Base-by-base conservation (phyloP, 1,140 invertebrate genomes). In the Bombus picipes region DNA sequence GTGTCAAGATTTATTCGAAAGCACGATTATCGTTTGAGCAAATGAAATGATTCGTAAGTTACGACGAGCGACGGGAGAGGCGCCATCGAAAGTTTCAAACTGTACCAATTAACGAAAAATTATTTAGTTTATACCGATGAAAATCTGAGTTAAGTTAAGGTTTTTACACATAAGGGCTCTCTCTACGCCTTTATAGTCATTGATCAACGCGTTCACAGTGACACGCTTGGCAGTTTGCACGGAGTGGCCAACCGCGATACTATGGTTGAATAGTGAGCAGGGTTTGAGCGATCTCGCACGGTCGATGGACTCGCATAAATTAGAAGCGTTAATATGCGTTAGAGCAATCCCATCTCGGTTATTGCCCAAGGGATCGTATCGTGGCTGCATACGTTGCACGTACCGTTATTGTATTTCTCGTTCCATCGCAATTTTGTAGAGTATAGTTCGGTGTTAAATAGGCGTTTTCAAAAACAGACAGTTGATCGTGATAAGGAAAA, bases 301-400 rank as follows among this genome's bases (percentile, higher is more conserved):
- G 85, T 88, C 88, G 87, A 92, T 91, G 84, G 88, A 84, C 83
- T 81, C 84, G 87, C 88, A 92, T 93, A 93, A 93, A 93, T 93
- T 93, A 93, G 90, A 92, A 86, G 88, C 88, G 90, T 91, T 92
- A 92, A 92, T 93, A 92, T 82, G 86, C 81, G 84, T 91, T 88
- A 88, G 87, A 74, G 68, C 88, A 89, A 91, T 93, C 87, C 88
- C 85, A 91, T 92, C 81, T 76, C 89, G 85, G 82, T 89, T 93
- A 92, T 91, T 89, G 87, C 81, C 81, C 83, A 87, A 87, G 91
- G 85, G 85, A 88, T 81, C 65, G 22, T 43, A 81, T 83, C 73
- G 78, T 78, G 39, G 71, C 68, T 62, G 66, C 39, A 37, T 39
- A 79, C 73, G 66, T 74, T 77, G 53, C 32, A 43, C 59, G 15